Base-by-base conservation (phyloP, 2,113 vertebrate genomes). In the Cryptotis parvus region DNA sequence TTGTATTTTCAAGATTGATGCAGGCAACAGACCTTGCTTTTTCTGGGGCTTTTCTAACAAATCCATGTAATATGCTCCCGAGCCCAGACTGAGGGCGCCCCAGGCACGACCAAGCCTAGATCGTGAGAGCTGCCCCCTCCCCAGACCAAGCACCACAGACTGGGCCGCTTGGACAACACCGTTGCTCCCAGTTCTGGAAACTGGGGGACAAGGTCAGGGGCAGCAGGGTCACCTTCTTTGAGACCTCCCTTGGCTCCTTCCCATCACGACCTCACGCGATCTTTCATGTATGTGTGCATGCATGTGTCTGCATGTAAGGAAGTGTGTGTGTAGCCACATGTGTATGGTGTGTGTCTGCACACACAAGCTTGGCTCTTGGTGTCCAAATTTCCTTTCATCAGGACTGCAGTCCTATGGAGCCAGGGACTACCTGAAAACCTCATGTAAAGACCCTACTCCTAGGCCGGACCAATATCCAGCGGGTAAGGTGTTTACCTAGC, bases 81-180 rank as follows among this genome's bases (percentile, higher is more conserved):
- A 12, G 29, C 49, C n/a, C 76, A 29, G 39, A 63, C 49, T 1
- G 27, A 22, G 1, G 10, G 37, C 35, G 31, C 20, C 6, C 8
- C n/a, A 8, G 15, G 45, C 9, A 43, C 14, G 29, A 18, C 14
- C 24, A 0, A 4, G 0, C 0, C 14, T 9, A 0, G 8, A 22
- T 26, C 2, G 41, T 35, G 18, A 7, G 12, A 2, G 65, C 1
- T 4, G 3, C 69, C n/a, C n/a, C n/a, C n/a, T n/a, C n/a, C n/a
- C 63, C 4, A 12, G 22, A 90, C 37, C n/a, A 68, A 37, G 27
- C 4, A 16, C 15, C 65, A 8, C 20, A 24, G 61, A 16, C 45
- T 1, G 20, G 18, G 41, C 12, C 37, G 31, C 55, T 75, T 11
- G 9, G 12, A 41, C 5, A 10, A 33, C 11, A 52, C 5, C 1